Evolutionary conservation across 2,797 vertebrate genomes (phyloP).

Genomic region (Tadarida brasiliensis): DNA sequence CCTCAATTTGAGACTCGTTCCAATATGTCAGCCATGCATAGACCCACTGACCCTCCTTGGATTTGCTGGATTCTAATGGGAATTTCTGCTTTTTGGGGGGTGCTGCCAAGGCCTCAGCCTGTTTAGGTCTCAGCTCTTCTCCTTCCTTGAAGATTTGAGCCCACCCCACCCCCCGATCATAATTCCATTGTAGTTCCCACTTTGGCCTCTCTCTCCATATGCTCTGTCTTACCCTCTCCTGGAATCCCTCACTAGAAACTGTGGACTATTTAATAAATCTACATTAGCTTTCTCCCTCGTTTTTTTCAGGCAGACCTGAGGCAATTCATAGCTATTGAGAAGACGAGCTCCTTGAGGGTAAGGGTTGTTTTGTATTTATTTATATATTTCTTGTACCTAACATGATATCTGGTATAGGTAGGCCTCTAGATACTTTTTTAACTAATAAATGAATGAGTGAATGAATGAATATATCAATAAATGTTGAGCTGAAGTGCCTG

Average conservation of each 20-base stretch:
- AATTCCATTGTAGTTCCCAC: not conserved
- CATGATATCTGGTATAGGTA: not conserved
- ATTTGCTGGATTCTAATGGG: not conserved
- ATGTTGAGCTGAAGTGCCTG: not conserved
- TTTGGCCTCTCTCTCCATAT: not conserved
- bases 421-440: not conserved
- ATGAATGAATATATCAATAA: not conserved
- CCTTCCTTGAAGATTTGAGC: not conserved
- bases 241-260: not conserved
- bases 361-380: not conserved
- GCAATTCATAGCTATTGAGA: not conserved
- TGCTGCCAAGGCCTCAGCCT: not conserved
- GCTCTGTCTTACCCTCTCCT: not conserved
- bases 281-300: not conserved
- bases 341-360: not conserved
- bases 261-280: slow-evolving; percentile 29
- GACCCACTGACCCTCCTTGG: not conserved
- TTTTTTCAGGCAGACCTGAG: slow-evolving; percentile 9
- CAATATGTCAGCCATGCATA: not conserved
- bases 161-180: not conserved
- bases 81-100: not conserved
- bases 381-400: not conserved
- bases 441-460: not conserved
- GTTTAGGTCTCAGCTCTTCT: not conserved
- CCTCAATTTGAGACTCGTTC: not conserved